Conservation (phyloP, 2,888 invertebrate species). For the Zhengitettix transpicula region DNA sequence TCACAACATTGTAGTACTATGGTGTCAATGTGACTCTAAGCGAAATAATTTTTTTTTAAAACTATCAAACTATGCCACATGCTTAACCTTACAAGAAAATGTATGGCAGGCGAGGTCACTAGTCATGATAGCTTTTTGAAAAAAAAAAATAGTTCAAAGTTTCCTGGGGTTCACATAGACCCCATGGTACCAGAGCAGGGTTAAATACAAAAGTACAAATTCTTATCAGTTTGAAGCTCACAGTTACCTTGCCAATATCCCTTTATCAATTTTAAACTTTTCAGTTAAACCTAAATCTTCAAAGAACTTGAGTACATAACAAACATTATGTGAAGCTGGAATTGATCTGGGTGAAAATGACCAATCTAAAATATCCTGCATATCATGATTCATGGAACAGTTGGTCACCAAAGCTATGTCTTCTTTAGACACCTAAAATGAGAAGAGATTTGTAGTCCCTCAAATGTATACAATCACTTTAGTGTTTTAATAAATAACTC, state of each 20-base stretch:
- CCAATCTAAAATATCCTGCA: slow-evolving; percentile 15
- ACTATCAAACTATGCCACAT: too few relatives aligned
- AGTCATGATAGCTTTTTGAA: too few relatives aligned
- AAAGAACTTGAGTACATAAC: slow-evolving; percentile 51
- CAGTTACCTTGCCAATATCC: slow-evolving; percentile 38
- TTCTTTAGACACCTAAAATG: slow-evolving; percentile 9
- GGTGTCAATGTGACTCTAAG: too few relatives aligned
- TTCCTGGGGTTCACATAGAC: too few relatives aligned
- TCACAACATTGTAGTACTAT: too few relatives aligned
- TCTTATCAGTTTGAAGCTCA: background rate
- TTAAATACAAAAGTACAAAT: too few relatives aligned
- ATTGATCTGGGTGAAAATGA: slow-evolving; percentile 16
- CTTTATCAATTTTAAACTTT: slow-evolving; percentile 46
- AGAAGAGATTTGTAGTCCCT: background rate
- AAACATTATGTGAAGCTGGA: slow-evolving; percentile 38
- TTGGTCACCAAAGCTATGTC: slow-evolving; percentile 2
- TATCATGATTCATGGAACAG: slow-evolving; percentile 1
- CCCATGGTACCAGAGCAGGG: too few relatives aligned
- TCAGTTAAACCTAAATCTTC: slow-evolving; percentile 50
- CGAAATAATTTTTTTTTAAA: too few relatives aligned
- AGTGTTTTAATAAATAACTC: background rate
- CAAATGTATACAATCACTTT: background rate
- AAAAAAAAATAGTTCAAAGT: too few relatives aligned
- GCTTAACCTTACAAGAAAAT: too few relatives aligned
- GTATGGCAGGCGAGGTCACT: too few relatives aligned